A percentile compares a stretch with the other conserved stretches of the same genome.
These are phyloP conservation scores for Chelonus formosanus DNA, from an alignment of 2,888 invertebrate genomes.

Conservation along the genomic window DNA sequence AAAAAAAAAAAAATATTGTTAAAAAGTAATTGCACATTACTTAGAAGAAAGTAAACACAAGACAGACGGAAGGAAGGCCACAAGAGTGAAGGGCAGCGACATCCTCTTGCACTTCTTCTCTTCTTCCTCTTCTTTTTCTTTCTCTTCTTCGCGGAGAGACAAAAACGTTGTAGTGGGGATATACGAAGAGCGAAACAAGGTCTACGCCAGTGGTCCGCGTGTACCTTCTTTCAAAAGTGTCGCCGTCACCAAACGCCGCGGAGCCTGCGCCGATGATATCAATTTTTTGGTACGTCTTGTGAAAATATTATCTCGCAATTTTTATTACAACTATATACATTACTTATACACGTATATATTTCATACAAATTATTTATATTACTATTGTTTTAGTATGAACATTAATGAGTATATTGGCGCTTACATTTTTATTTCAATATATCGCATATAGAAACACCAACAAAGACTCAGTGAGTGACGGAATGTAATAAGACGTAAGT, in stretches of 20 bases:
- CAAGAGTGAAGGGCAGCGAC: slow-evolving; percentile 9
- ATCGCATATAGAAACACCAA: neutral
- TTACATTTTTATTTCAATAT: neutral
- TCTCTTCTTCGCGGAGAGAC: neutral
- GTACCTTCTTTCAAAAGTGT: slow-evolving; percentile 31
- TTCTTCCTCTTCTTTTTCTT: slow-evolving; percentile 8
- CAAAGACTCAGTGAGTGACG: neutral
- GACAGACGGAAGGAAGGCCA: slow-evolving; percentile 2
- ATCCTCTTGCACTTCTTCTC: slow-evolving; percentile 5
- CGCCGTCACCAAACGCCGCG: slow-evolving; percentile 15
- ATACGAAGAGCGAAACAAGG: slow-evolving; percentile 35
- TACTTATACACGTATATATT: neutral
- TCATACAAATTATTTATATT: neutral
- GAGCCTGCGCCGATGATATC: slow-evolving; percentile 40
- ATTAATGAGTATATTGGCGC: too few species aligned
- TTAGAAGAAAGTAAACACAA: neutral
- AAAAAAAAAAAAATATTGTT: neutral
- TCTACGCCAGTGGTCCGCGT: slow-evolving; percentile 26
- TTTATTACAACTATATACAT: neutral
- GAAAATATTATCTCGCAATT: neutral
- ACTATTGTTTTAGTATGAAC: too few species aligned
- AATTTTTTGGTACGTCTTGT: neutral
- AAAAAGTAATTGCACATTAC: neutral
- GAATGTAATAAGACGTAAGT: too few species aligned
- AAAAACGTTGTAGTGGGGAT: slow-evolving; percentile 24